Percentiles rank a stretch among this genome's conserved stretches.
Conservation (phyloP, 2,888 invertebrate species). For the Nemoura dubitans region DNA sequence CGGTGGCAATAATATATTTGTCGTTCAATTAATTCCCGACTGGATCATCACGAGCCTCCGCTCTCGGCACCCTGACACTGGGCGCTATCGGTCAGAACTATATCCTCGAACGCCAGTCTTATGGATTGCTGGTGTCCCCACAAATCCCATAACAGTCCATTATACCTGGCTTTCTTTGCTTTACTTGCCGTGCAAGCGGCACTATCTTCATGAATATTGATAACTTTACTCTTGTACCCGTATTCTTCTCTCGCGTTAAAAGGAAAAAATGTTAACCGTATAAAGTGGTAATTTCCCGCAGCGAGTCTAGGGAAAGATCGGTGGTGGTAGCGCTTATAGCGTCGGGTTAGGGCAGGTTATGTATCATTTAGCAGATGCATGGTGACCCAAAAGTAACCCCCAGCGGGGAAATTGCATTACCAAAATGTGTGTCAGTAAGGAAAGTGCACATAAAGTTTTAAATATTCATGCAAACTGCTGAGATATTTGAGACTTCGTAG, state of each 20-base stretch:
- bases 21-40: neutral
- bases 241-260: neutral
- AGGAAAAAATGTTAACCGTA: constrained; percentile 15
- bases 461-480: neutral
- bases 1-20: neutral
- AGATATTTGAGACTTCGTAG: neutral
- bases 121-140: neutral
- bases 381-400: neutral
- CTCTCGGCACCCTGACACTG: neutral
- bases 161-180: constrained; percentile 26
- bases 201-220: constrained; percentile 26
- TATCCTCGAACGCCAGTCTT: neutral
- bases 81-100: neutral
- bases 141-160: constrained; percentile 22
- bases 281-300: constrained; percentile 26
- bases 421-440: constrained; percentile 9
- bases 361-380: constrained; percentile 24
- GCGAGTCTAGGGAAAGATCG: neutral
- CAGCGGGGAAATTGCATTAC: constrained; percentile 9
- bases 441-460: neutral
- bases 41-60: too few relatives aligned
- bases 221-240: constrained; percentile 19
- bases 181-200: neutral
- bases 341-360: neutral
- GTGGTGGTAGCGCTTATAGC: neutral